Percentiles rank a stretch among this genome's conserved stretches.
Conservation (phyloP, 1,140 invertebrate species). For the Cheumatopsyche charites region DNA sequence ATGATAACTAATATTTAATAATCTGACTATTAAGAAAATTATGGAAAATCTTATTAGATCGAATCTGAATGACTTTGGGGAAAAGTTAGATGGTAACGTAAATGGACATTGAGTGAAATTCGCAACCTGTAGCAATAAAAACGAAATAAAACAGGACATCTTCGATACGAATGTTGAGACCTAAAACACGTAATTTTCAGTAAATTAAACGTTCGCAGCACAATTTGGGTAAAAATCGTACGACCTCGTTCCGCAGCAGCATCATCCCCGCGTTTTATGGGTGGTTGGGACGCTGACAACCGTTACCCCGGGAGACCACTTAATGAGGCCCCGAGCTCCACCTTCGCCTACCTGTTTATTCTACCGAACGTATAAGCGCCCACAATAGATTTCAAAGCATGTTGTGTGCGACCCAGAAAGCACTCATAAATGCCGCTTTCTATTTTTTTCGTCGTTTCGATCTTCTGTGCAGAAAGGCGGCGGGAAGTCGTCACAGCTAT, state of each 20-base stretch:
- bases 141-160: no score
- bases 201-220: slow-evolving; percentile 7
- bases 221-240: slow-evolving; percentile 6
- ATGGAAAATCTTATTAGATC: no score
- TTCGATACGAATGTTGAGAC: no score
- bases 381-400: slow-evolving; percentile 10
- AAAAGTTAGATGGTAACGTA: no score
- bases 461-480: slow-evolving; percentile 12
- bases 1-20: no score
- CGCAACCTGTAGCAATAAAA: no score
- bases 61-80: no score
- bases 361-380: slow-evolving; percentile 25
- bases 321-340: slow-evolving; percentile 44
- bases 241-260: neutral
- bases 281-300: slow-evolving; percentile 41
- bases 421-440: no score
- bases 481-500: slow-evolving; percentile 36
- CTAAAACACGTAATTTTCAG: no score
- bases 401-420: no score
- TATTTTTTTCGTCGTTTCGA: slow-evolving; percentile 4
- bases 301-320: slow-evolving; percentile 43
- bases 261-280: slow-evolving; percentile 1
- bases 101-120: no score
- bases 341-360: slow-evolving; percentile 43
- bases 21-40: no score